Base-by-base conservation (phyloP, 2,797 vertebrate genomes). In the Gallirallus australis region DNA sequence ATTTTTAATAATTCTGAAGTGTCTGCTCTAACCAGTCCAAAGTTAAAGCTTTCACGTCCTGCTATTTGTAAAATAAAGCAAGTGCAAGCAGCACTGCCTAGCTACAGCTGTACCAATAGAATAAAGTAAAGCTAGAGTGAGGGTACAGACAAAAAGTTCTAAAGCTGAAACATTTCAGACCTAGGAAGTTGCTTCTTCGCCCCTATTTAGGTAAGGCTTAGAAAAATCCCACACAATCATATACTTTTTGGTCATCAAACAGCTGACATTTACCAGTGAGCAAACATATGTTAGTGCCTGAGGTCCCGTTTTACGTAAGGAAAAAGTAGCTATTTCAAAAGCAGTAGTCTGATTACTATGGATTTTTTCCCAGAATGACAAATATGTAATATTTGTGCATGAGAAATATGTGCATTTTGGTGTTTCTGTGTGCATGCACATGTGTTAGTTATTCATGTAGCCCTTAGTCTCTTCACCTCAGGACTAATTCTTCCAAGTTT, bases 261-360 rank as follows among this genome's bases (percentile, higher is more conserved):
- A 84, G 73, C 21, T 25, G 63, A 31, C 8, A 28, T 71, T 83
- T 85, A 40, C 28, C 42, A 80, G 28, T 33, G 37, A 56, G 79
- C 28, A 66, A 15, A 2, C 3, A 14, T 24, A 4, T 42, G 11
- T 66, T 66, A 42, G 35, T 53, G 28, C n/a, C 27, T 0, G 0
- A 79, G 28, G 45, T 87, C 19, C 60, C 77, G 12, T 35, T 66
- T 59, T 40, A 48, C 3, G 1, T 7, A n/a, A 80, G 68, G 16
- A 59, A 53, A 82, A 73, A 77, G 8, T 1, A 72, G 7, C 20
- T 42, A 2, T 68, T 20, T 69, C 54, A 69, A 30, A 72, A 21
- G 28, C 40, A 73, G 39, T 27, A 70, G 23, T 28, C 53, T 78
- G 57, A 39, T 59, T 60, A 40, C 21, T 18, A 24, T 18, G 39